Evolutionary conservation across 2,888 invertebrate species (phyloP), one percentile per base, ranked within the genome.

Genomic region (Tenthredo scrophulariae): DNA sequence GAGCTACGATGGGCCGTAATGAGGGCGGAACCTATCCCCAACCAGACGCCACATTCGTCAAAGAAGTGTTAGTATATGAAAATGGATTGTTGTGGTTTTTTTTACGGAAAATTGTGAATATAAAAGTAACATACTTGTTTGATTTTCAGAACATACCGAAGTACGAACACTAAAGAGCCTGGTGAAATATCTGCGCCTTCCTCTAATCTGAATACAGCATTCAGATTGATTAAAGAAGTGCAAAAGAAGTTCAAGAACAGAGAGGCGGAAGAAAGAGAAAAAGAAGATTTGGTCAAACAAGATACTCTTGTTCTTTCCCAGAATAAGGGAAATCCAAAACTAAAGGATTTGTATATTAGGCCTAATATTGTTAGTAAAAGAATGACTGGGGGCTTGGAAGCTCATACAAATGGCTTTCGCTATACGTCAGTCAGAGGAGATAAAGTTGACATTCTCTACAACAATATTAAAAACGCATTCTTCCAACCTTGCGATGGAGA

Each of bases 381-480:
- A 92, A 99, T 99, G 96, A 98, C 98, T 33, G 98, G 95, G 88
- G 93, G 91, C 2, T 94, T 99, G 86, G 99, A 99, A 94, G 98
- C 99, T 0, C 99, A 99, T 91, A 96, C 97, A 0, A 99, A 99
- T 91, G 99, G 99, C 15, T 98, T 98, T 91, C 95, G 99, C 58
- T 99, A 99, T 92, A 99, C 99, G 0, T 99, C 99, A 0, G 98
- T 99, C n/a, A 96, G 99, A 90, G 99, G 99, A 6, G 99, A 99
- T 92, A 99, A 99, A 95, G 99, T 99, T 9, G 99, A 99, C 91
- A 99, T 99, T 90, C 94, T 99, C 84, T 99, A 99, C 94, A 99
- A 99, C 94, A 99, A 99, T 94, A 99, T 99, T 89, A 99, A 99
- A 93, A 98, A 99, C 93, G 99, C 99, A 10, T 98, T 99, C 95